Conservation (phyloP, 2,797 vertebrate species). For the Sebastes reedi region DNA sequence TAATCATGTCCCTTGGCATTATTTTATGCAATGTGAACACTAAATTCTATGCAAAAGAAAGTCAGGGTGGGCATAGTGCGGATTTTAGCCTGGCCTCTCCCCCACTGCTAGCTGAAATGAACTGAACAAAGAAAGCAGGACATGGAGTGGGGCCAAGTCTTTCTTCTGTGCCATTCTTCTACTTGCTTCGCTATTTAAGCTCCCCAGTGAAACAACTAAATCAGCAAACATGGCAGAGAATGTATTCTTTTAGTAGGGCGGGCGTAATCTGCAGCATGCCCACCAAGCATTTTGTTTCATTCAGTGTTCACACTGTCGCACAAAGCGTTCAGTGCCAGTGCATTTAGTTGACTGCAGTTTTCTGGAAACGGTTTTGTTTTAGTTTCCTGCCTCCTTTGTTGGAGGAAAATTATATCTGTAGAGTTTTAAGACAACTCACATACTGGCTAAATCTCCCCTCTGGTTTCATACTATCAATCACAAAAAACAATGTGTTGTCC, state of each 20-base stretch:
- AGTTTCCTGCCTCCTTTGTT: not conserved
- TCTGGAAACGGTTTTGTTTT: constrained; percentile 2
- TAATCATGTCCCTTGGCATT: constrained; percentile 35
- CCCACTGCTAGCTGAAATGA: constrained; percentile 24
- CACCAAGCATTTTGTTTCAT: constrained; percentile 43
- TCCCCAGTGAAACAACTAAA: constrained; percentile 52
- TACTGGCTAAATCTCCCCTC: constrained; percentile 3
- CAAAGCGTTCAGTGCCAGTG: constrained; percentile 10
- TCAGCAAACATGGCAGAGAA: constrained; percentile 49
- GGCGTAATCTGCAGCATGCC: constrained; percentile 56
- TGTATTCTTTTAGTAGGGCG: constrained; percentile 36
- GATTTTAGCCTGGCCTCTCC: constrained; percentile 21
- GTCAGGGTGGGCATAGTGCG: constrained; percentile 25
- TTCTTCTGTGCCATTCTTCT: constrained; percentile 40
- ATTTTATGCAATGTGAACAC: constrained; percentile 51
- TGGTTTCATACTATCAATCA: not conserved
- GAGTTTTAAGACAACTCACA: constrained; percentile 16
- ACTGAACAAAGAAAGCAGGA: constrained; percentile 54
- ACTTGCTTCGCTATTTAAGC: constrained; percentile 43
- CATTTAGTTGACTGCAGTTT: constrained; percentile 24
- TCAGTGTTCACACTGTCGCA: constrained; percentile 38
- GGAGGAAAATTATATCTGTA: not conserved
- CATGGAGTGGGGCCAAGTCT: constrained; percentile 53
- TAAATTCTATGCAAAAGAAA: constrained; percentile 52
- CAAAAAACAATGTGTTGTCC: not conserved